These are phyloP conservation scores for Pycnonotus jocosus DNA, from an alignment of 2,113 vertebrate species.

Conservation along the genomic window DNA sequence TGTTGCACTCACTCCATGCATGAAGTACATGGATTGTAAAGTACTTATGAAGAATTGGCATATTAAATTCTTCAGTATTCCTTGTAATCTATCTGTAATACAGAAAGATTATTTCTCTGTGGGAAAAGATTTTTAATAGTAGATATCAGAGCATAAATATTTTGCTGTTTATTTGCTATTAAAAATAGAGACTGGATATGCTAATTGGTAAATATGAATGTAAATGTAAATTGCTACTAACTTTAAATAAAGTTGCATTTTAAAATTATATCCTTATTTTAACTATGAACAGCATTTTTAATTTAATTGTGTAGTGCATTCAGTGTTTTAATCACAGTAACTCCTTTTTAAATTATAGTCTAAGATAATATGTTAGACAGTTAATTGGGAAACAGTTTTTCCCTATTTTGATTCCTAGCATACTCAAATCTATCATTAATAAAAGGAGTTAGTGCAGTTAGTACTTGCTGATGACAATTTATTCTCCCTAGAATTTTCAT, in stretches of 20 bases:
- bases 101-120: background rate
- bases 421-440: background rate
- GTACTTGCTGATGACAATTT: background rate
- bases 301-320: background rate
- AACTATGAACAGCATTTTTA: background rate
- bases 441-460: background rate
- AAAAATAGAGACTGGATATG: background rate
- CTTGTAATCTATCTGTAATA: background rate
- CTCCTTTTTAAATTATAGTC: background rate
- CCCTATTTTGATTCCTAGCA: background rate
- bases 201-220: background rate
- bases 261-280: background rate
- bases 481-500: background rate
- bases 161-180: background rate
- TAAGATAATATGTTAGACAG: background rate
- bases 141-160: background rate
- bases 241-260: background rate
- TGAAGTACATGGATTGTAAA: background rate
- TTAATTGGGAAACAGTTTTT: background rate
- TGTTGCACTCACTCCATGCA: background rate
- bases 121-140: background rate
- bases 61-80: background rate
- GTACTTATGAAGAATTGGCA: background rate
- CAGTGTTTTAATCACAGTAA: background rate
- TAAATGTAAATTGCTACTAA: background rate